phyloP scores from a whole-genome alignment of 2,113 vertebrate species.

The Mobula hypostoma region DNA sequence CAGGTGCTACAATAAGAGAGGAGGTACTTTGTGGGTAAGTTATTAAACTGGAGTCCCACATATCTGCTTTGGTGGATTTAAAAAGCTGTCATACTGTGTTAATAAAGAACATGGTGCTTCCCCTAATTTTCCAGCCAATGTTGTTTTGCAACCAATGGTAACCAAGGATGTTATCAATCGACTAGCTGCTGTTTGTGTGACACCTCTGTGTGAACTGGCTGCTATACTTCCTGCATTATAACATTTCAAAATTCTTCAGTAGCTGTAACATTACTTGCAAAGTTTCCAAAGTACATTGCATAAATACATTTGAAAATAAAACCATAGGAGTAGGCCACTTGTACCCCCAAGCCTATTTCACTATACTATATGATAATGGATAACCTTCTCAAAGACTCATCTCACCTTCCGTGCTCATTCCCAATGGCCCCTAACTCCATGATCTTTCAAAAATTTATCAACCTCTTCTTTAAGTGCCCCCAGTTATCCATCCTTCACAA shows the following conservation, averaged over 20 bases:
- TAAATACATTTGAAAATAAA: not conserved
- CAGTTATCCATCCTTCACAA: too few species aligned
- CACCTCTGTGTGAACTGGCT: not conserved
- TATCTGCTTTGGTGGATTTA: not conserved
- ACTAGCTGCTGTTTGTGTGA: not conserved
- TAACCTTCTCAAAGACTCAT: too few species aligned
- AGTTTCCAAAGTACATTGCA: not conserved
- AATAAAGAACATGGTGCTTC: not conserved
- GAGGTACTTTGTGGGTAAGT: not conserved
- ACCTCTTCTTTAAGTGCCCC: too few species aligned
- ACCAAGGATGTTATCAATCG: not conserved
- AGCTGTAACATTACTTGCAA: not conserved
- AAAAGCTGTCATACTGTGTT: not conserved
- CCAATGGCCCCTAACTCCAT: too few species aligned
- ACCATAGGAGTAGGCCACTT: too few species aligned
- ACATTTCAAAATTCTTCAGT: not conserved
- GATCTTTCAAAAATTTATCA: too few species aligned
- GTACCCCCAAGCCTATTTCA: too few species aligned
- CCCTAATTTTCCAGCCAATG: not conserved
- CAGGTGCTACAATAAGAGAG: not conserved
- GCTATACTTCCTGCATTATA: not conserved
- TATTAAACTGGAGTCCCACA: not conserved
- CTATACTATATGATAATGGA: too few species aligned
- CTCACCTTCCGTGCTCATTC: too few species aligned
- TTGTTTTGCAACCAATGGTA: not conserved